Base-by-base conservation (phyloP, 2,113 vertebrate genomes). In the Cyprinodon tularosa region DNA sequence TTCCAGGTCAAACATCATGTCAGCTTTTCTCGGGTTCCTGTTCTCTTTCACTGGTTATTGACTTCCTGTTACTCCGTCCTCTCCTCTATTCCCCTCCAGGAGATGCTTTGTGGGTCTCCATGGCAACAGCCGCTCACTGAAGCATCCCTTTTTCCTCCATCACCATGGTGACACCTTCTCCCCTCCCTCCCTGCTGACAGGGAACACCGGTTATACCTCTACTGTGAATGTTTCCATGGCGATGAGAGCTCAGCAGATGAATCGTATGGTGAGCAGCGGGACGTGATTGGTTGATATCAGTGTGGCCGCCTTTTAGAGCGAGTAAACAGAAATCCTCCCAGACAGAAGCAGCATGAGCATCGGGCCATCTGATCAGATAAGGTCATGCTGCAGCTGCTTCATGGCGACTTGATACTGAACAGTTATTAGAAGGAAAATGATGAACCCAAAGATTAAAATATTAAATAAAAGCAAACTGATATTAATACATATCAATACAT, bases 71-170 rank as follows among this genome's bases (percentile, higher is more conserved):
- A 76, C 3, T 9, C 45, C 57, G 29, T 12, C 4, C 50, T 3
- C 47, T 10, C 15, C 4, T 38, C 38, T 40, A 36, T 37, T 65
- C 15, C 11, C 9, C 36, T 6, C 6, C 66, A 66, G 87, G 82
- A 90, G 85, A 89, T 75, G 87, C 82, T 89, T 90, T 68, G 62
- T 86, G 73, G 0, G 62, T 90, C 59, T 66, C 89, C 80, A 84
- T 84, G 85, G 84, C 85, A 89, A 90, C 91, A 77, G 77, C 73
- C 64, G 77, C 77, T 78, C 57, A 4, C 68, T 53, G 83, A 77
- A 86, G 79, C 66, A 80, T 84, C 81, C 86, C 81, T 69, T 50
- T 0, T 12, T 72, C 76, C 70, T 39, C 2, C 12, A 80, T 87
- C 76, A 45, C 90, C 88, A 91, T 87, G 83, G 83, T n/a, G 77